These are phyloP conservation scores for Channa maculata DNA, from an alignment of 2,113 vertebrate genomes.

Conservation along the genomic window DNA sequence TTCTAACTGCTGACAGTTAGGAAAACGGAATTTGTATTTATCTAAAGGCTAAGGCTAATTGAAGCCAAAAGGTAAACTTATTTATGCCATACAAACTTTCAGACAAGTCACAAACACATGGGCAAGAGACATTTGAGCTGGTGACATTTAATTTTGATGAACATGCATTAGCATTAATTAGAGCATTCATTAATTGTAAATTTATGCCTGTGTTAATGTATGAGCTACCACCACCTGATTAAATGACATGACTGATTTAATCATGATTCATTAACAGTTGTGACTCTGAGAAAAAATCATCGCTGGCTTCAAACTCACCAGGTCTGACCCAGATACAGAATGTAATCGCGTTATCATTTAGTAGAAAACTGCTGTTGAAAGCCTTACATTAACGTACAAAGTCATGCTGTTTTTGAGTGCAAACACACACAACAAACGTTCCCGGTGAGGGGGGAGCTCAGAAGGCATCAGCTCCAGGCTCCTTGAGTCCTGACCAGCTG, in stretches of 20 bases:
- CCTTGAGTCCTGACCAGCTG: too few relatives aligned
- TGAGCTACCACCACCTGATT: constrained; percentile 38
- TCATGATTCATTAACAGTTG: constrained; percentile 32
- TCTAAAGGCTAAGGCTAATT: background rate
- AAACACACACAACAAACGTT: background rate
- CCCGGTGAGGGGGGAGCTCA: background rate
- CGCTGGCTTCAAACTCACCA: constrained; percentile 8
- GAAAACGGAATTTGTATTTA: too few relatives aligned
- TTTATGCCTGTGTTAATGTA: constrained; percentile 48
- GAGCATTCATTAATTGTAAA: constrained; percentile 44
- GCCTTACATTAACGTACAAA: too few relatives aligned
- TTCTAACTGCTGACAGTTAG: too few relatives aligned
- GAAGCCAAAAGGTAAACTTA: constrained; percentile 16
- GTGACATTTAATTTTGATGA: constrained; percentile 46
- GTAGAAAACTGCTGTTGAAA: background rate
- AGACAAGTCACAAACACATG: too few relatives aligned
- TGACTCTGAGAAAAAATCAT: constrained; percentile 20
- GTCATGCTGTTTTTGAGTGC: background rate
- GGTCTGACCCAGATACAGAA: background rate
- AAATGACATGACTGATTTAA: constrained; percentile 30
- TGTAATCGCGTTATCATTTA: background rate
- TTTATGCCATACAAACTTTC: background rate
- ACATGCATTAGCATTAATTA: constrained; percentile 46
- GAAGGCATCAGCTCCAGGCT: too few relatives aligned
- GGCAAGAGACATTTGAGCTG: background rate